Base-by-base conservation (phyloP, 2,888 invertebrate genomes). In the Atherix ibis region DNA sequence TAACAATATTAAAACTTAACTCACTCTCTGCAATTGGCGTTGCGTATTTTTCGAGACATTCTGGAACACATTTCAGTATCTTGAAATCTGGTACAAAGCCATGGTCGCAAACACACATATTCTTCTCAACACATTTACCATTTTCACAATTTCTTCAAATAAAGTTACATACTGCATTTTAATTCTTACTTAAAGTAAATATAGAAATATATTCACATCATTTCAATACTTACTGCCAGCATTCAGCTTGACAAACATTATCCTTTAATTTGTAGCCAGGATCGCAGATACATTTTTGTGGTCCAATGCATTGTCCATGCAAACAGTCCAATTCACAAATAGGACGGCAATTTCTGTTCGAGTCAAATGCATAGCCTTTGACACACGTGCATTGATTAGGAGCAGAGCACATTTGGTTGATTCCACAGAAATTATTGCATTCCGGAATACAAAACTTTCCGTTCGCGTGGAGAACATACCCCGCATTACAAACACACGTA, bases 391-490 rank as follows among this genome's bases (percentile, higher is more conserved):
- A 22, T 22, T 22, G 6, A 22, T 22, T 22, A 10, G 22, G 22
- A 22, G 6, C 22, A 22, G 10, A 8, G 22, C 22, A 22, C 30
- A 62, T 59, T 15, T 73, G 74, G 41, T 70, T 68, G 3, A 45
- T 48, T 15, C 47, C 48, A 39, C 62, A 62, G 2, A 52, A 52
- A 15, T 22, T 14, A 3, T 52, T 49, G 38, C 67, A 67, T 34
- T 57, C 51, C 2, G 66, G 60, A 5, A 51, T 46, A 39, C 65
- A 65, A 18, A 64, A 73, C n/a, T n/a, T n/a, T 16, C 32, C 38
- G 3, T 40, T 36, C 3, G 40, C 40, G 5, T 31, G 19, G 14
- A 32, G 39, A 39, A 19, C 35, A 50, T 44, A 57, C 2, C 59
- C 58, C 0, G 46, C 32, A 22, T 50, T 43, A 34, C 60, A 60